phyloP scores from a whole-genome alignment of 2,888 invertebrate genomes.

The Metopia argyrocephala region DNA sequence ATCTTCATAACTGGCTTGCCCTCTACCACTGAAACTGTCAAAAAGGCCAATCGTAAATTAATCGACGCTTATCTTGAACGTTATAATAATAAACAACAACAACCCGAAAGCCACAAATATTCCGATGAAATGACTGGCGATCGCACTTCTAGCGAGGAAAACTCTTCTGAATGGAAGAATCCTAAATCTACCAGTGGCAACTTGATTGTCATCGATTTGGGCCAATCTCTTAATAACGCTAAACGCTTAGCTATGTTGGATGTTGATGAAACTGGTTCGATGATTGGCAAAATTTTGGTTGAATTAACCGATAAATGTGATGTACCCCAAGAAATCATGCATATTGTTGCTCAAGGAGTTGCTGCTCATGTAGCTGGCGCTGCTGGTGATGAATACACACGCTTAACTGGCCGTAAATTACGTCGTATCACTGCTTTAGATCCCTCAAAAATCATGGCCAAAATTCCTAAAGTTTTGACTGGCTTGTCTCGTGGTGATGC shows the following conservation, averaged over 20 bases:
- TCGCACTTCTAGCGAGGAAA: conserved; percentile 68
- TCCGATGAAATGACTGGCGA: background rate
- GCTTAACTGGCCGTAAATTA: conserved; percentile 72
- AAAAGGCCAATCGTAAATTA: conserved; percentile 70
- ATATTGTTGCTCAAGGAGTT: conserved; percentile 74
- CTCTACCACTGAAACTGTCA: conserved; percentile 65
- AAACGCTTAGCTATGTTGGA: conserved; percentile 68
- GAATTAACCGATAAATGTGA: conserved; percentile 68
- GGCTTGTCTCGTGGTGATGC: conserved; percentile 75
- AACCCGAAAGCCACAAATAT: background rate
- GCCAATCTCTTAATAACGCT: conserved; percentile 66
- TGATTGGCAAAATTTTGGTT: conserved; percentile 71
- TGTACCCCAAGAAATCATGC: conserved; percentile 72
- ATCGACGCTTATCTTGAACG: conserved; percentile 73
- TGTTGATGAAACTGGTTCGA: conserved; percentile 70
- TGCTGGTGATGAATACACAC: conserved; percentile 72
- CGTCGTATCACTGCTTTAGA: conserved; percentile 76
- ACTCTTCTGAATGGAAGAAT: conserved; percentile 57
- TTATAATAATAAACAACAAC: conserved; percentile 66
- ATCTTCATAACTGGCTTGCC: conserved; percentile 73
- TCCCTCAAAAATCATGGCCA: conserved; percentile 70
- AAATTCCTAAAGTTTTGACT: conserved; percentile 67
- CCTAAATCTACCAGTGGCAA: conserved; percentile 68
- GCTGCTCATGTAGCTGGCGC: conserved; percentile 75
- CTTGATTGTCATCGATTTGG: conserved; percentile 71